Base-by-base conservation (phyloP, 1,140 invertebrate genomes). In the Tyrophagus putrescentiae region DNA sequence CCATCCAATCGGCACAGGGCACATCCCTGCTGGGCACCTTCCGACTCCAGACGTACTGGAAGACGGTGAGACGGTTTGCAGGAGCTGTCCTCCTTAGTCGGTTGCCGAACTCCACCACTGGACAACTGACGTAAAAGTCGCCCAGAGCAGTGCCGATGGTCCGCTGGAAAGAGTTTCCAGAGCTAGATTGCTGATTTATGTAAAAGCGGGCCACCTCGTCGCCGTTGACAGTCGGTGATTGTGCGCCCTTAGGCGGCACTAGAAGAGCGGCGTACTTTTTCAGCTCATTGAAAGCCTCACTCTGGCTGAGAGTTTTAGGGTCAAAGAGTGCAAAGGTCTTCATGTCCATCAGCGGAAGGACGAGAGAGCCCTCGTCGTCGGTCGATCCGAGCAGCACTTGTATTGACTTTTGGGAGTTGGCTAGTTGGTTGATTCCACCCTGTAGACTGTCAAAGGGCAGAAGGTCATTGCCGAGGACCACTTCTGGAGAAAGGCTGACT, bases 1-100 rank as follows among this genome's bases (percentile, higher is more conserved):
- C 56, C 18, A 34, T 58, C 56, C 56, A 58, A n/a, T 58, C 56
- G 4, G 25, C 9, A 56, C 53, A 56, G 9, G 53, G 53, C n/a
- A 25, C 53, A 36, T 13, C 9, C 2, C 23, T 7, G 39, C 27
- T 34, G 18, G 31, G 32, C 18, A 7, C 11, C 39, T 56, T 56
- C 39, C 28, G 25, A 11, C 16, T 29, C 53, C 53, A 56, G 4
- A 33, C 11, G 39, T 56, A 56, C 21, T 56, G 53, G 27, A 34
- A 56, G 13, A 56, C 9, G 21, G 25, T 4, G 5, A 13, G 52
- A 34, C 23, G 18, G 11, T 56, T 23, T 16, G 33, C 33, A 48
- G 7, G 44, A 48, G 18, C 31, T 27, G 7, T 21, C 44, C 18
- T 48, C 31, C 25, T n/a, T n/a, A 39, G 36, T 48, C 31, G 23